A percentile compares a stretch with the other conserved stretches of the same genome.
Conservation (phyloP, 2,797 vertebrate genomes). For the Diplodus puntazzo region DNA sequence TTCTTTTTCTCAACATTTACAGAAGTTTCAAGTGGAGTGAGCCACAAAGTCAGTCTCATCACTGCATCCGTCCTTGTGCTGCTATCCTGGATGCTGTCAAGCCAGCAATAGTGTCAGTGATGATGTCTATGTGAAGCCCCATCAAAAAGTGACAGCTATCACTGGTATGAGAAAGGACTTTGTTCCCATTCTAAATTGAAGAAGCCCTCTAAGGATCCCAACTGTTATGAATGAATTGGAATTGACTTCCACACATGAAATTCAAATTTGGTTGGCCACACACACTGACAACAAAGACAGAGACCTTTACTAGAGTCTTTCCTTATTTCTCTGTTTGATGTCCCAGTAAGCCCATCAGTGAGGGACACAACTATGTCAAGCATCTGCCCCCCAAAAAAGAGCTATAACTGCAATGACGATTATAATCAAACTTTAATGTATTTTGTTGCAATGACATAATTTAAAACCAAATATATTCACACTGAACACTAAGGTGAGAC, state of each 20-base stretch:
- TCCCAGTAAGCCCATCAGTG: neutral
- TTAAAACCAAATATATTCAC: neutral
- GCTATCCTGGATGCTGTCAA: constrained; percentile 54
- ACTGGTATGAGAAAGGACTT: constrained; percentile 20
- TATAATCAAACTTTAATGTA: too few relatives aligned
- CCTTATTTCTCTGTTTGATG: too few relatives aligned
- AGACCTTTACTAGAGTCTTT: neutral
- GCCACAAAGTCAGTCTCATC: constrained; percentile 53
- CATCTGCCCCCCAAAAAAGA: too few relatives aligned
- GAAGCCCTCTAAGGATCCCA: neutral
- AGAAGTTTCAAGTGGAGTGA: constrained; percentile 47
- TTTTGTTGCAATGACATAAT: neutral
- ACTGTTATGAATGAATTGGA: neutral
- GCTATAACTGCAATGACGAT: too few relatives aligned
- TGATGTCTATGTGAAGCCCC: constrained; percentile 17
- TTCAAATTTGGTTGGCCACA: too few relatives aligned
- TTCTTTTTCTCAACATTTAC: constrained; percentile 10
- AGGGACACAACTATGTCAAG: neutral
- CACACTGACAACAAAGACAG: neutral
- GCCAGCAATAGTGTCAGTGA: constrained; percentile 25
- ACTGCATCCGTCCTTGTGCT: constrained; percentile 50
- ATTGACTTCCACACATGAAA: neutral
- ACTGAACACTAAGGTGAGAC: neutral
- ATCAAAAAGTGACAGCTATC: neutral
- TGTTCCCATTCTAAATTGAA: neutral